phyloP scores from a whole-genome alignment of 2,797 vertebrate genomes.

The Miichthys miiuy region DNA sequence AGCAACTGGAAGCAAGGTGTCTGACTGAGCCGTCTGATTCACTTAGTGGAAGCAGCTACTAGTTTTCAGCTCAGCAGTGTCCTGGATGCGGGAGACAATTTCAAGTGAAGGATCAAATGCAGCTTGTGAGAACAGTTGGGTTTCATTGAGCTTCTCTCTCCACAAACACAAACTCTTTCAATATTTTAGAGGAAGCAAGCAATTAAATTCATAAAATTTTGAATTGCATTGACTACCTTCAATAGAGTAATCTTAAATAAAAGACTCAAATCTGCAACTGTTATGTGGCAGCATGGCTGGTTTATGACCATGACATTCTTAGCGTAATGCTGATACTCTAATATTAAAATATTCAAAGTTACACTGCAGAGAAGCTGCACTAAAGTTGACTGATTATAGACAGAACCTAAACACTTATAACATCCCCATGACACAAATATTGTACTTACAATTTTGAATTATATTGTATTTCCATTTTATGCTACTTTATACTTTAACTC shows the following conservation, averaged over 20 bases:
- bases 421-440: not conserved
- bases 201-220: not conserved
- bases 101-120: constrained; percentile 9
- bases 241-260: not conserved
- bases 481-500: not conserved
- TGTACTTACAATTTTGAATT: not conserved
- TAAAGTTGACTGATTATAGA: not conserved
- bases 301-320: not conserved
- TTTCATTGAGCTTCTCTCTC: not conserved
- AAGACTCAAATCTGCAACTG: not conserved
- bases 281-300: not conserved
- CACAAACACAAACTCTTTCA: not conserved
- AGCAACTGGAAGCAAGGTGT: constrained; percentile 28
- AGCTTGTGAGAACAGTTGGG: not conserved
- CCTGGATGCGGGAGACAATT: constrained; percentile 6
- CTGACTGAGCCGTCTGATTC: constrained; percentile 38
- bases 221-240: not conserved
- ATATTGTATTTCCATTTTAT: not conserved
- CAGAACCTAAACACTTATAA: not conserved
- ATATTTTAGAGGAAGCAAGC: not conserved
- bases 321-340: not conserved
- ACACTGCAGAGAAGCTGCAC: not conserved
- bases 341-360: not conserved
- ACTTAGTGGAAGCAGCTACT: constrained; percentile 22
- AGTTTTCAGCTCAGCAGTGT: constrained; percentile 13